Base-by-base conservation (phyloP, 2,888 invertebrate species). In the Drosophila melanosoma region DNA sequence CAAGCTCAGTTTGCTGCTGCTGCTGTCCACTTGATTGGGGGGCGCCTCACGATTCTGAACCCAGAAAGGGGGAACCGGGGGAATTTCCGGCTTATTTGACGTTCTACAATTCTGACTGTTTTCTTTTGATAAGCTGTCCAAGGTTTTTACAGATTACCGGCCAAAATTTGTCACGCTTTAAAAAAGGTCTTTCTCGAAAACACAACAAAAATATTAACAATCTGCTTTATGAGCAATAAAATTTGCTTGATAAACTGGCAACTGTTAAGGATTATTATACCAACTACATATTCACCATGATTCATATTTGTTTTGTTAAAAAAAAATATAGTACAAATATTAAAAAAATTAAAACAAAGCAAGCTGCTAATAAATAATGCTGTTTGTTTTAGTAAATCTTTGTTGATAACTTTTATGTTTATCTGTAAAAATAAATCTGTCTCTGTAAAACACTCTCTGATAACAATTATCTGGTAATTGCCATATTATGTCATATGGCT, bases 31-130 rank as follows among this genome's bases (percentile, higher is more conserved):
- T 61, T 58, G 78, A 52, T 42, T 23, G 12, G 54, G 12, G 52
- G 49, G 54, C 61, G 77, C 78, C 68, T 75, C 64, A 65, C 64
- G 62, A 65, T 71, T 62, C 66, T 36, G 52, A 36, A 17, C 42
- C 20, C 59, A 42, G 29, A 57, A 64, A 10, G 6, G n/a, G 26
- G 7, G 54, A 38, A 45, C 45, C 7, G 12, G 53, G 63, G 2
- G 10, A 40, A n/a, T 53, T 57, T 67, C 60, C 73, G 68, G 42
- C 12, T 20, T 49, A 51, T 42, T 20, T 32, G 67, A 20, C 32
- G 32, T 32, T 52, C 73, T 64, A 51, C 52, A 65, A 71, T 71
- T 57, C 38, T 59, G 53, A 54, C 45, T 40, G 20, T 26, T 54
- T 20, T 58, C 45, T 11, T 62, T 48, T 23, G 2, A 48, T 63